Evolutionary conservation across 1,140 invertebrate genomes (phyloP).

Genomic region (Drosophila sproati): DNA sequence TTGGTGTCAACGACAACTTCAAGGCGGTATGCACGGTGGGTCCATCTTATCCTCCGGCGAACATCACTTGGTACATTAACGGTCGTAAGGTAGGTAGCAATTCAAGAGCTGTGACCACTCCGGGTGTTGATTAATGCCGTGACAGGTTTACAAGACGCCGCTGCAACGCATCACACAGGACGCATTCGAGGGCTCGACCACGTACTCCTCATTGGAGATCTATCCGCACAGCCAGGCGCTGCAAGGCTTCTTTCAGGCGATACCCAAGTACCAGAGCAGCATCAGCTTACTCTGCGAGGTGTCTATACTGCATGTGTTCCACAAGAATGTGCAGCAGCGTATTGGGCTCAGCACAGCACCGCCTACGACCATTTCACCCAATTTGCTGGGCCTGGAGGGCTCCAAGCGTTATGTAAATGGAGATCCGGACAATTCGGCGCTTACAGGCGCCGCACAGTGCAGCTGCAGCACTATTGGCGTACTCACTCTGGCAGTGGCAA

Average conservation of each 20-base stretch:
- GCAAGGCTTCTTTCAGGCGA: slow-evolving; percentile 78
- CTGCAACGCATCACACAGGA: slow-evolving; percentile 79
- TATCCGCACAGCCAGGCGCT: slow-evolving; percentile 79
- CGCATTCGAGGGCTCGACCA: slow-evolving; percentile 75
- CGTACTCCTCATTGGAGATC: slow-evolving; percentile 78
- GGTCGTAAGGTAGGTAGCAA: slow-evolving; percentile 87
- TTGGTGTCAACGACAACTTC: slow-evolving; percentile 77
- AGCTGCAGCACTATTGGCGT: slow-evolving; percentile 60
- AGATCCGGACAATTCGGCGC: slow-evolving; percentile 83
- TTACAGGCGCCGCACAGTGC: slow-evolving; percentile 77
- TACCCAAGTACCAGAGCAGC: slow-evolving; percentile 78
- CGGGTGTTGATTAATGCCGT: slow-evolving; percentile 17
- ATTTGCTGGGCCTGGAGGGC: slow-evolving; percentile 80
- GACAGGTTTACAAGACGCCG: slow-evolving; percentile 76
- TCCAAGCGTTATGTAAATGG: slow-evolving; percentile 79
- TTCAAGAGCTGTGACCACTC: background rate
- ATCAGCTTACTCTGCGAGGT: slow-evolving; percentile 79
- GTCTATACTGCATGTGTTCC: slow-evolving; percentile 80
- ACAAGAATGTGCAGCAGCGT: slow-evolving; percentile 80
- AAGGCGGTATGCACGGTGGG: slow-evolving; percentile 86
- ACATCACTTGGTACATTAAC: slow-evolving; percentile 90
- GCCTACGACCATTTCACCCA: slow-evolving; percentile 81
- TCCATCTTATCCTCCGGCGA: slow-evolving; percentile 88
- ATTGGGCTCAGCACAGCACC: slow-evolving; percentile 68
- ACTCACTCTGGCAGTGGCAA: slow-evolving; percentile 56